Evolutionary conservation across 1,140 invertebrate genomes (phyloP), one percentile per base, ranked within the genome.

Genomic region (Cotesia typhae): DNA sequence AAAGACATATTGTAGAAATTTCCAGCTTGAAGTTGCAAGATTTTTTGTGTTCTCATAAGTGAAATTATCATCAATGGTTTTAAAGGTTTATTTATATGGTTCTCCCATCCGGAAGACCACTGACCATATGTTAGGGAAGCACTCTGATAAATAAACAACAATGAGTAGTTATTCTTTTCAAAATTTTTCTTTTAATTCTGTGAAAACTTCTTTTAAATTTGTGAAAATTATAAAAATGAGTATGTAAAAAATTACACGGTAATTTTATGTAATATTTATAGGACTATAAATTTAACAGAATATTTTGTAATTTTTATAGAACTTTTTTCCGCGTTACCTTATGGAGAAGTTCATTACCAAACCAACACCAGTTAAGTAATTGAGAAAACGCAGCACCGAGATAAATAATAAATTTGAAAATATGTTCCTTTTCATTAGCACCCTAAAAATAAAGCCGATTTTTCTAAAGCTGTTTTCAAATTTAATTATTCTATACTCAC

Each of bases 1-100:
- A 73, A 59, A 20, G 72, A 73, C 72, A 73, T 73, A 4, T 60
- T 67, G 66, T 73, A 73, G n/a, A 73, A 73, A 3, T 65, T 73
- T 35, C 72, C 72, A 17, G 72, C 72, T 20, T 17, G 67, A 41
- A 73, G 17, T 53, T 52, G n/a, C 41, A 73, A 52, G 3, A 66
- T n/a, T 63, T 60, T 68, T 28, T 67, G 55, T 28, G 72, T 53
- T 37, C 72, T 55, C 6, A 68, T 68, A 17, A 73, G 51, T 35
- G 72, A 61, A 14, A 67, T 55, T 6, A 73, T 69, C n/a, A 71
- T 9, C 1, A 55, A n/a, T 37, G 69, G 52, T 12, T 36, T 52
- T 4, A 57, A 9, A 12, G 52, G 52, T n/a, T 53, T 35, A 38
- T 60, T 35, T 64, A 36, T 53, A 65, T 73, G 38, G 1, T 64